phyloP scores from a whole-genome alignment of 2,888 invertebrate species.

The Microchrysa polita region DNA sequence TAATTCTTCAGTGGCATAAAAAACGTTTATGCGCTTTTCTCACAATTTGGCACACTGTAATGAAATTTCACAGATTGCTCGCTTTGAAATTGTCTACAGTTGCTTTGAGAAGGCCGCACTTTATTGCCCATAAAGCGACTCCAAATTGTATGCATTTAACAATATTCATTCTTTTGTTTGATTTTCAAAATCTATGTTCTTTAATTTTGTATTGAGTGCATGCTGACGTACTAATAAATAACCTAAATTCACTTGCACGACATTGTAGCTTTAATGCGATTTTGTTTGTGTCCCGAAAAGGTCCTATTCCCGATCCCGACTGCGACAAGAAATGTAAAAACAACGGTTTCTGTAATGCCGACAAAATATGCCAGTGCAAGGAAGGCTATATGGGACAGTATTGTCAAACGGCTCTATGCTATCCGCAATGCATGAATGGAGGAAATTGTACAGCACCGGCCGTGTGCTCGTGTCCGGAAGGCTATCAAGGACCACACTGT shows the following conservation, averaged over 20 bases:
- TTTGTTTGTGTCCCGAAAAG: not conserved
- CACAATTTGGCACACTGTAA: not conserved
- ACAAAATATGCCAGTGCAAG: slow-evolving; percentile 87
- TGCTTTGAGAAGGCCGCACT: too few relatives aligned
- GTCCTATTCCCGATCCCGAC: slow-evolving; percentile 78
- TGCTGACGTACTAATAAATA: too few relatives aligned
- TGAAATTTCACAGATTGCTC: not conserved
- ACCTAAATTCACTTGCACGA: too few relatives aligned
- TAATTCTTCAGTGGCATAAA: slow-evolving; percentile 17
- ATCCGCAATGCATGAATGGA: slow-evolving; percentile 92
- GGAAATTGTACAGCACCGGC: slow-evolving; percentile 92
- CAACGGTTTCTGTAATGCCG: slow-evolving; percentile 84
- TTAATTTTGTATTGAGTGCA: too few relatives aligned
- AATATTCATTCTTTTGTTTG: too few relatives aligned
- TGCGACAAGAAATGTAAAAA: slow-evolving; percentile 88
- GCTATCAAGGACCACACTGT: slow-evolving; percentile 89
- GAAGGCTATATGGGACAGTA: slow-evolving; percentile 92
- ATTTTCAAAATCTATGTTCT: too few relatives aligned
- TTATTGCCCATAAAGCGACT: too few relatives aligned
- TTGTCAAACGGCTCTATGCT: slow-evolving; percentile 88
- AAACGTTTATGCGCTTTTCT: slow-evolving; percentile 28
- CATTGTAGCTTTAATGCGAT: too few relatives aligned
- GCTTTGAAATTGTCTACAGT: too few relatives aligned
- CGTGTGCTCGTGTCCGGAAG: slow-evolving; percentile 86
- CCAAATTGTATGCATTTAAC: too few relatives aligned